Conservation (phyloP, 1,140 invertebrate genomes). For the Halyomorpha halys region DNA sequence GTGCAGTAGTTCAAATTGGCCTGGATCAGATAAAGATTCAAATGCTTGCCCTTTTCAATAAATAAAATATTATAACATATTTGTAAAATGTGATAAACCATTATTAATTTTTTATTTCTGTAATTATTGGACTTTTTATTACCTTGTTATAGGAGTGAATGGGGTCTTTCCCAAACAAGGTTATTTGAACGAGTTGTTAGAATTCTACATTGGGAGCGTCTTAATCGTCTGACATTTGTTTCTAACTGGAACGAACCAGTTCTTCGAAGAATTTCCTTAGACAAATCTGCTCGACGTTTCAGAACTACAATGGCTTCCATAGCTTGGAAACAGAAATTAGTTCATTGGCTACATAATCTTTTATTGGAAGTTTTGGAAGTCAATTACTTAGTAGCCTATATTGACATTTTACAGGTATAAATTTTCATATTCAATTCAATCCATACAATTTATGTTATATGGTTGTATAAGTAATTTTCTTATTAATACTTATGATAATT, state of each 20-base stretch:
- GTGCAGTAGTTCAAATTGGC: too few species aligned
- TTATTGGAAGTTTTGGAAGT: slow-evolving; percentile 59
- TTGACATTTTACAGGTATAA: slow-evolving; percentile 60
- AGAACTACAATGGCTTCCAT: slow-evolving; percentile 53
- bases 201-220: slow-evolving; percentile 58
- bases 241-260: slow-evolving; percentile 51
- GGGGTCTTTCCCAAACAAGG: slow-evolving; percentile 52
- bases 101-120: too few species aligned
- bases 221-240: slow-evolving; percentile 51
- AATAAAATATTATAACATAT: too few species aligned
- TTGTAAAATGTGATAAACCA: too few species aligned
- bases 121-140: background rate
- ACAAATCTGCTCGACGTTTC: slow-evolving; percentile 57
- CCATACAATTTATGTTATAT: too few species aligned
- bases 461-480: too few species aligned
- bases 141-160: slow-evolving; percentile 43
- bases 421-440: too few species aligned
- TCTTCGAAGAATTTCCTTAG: slow-evolving; percentile 52
- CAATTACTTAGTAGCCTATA: slow-evolving; percentile 59
- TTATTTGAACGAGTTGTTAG: slow-evolving; percentile 55
- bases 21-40: too few species aligned
- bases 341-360: slow-evolving; percentile 68
- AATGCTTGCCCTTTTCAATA: too few species aligned
- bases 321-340: slow-evolving; percentile 56
- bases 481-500: too few species aligned